Evolutionary conservation across 2,113 vertebrate species (phyloP), one percentile per base, ranked within the genome.

Genomic region (Ailuropoda melanoleuca): DNA sequence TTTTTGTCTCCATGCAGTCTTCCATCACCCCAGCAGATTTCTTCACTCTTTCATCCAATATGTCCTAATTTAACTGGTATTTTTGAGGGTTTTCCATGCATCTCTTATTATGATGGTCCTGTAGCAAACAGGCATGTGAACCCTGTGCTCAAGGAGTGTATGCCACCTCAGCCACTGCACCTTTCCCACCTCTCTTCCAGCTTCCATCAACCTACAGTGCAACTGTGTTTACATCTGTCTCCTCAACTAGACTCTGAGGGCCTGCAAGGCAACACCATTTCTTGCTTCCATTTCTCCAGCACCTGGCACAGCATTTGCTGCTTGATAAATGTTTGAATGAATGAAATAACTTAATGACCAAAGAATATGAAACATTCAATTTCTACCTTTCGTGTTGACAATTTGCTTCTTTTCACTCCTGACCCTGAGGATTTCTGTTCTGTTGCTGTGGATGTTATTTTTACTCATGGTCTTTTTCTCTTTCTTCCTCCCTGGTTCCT

Each of bases 321-420:
- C 77, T 90, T 84, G 58, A 94, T 81, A 88, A 93, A 88, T 88
- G 84, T 93, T 31, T 78, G 48, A 85, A 68, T 94, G 94, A 90
- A 60, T 68, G 80, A 96, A 98, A 85, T 26, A 84, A 92, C 55
- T n/a, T 92, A 90, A 90, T 93, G 87, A 70, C 88, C 68, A 46
- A 74, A 68, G 64, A 46, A 77, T 53, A 90, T 6, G 56, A 95
- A 95, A 85, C 18, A 86, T 12, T 84, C 11, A 1, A 1, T 39
- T 39, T 82, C 88, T 78, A 88, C 53, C 64, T 64, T 94, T 97
- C 87, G 46, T 56, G 9, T 3, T 84, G 93, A 82, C 88, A 86
- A 29, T 19, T 17, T 78, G 56, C 29, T 92, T 87, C 77, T 96
- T 92, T 70, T 81, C 72, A 37, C 68, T 85, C 74, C 94, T 85